Base-by-base conservation (phyloP, 2,888 invertebrate genomes). In the Noctuana brunneofusca region DNA sequence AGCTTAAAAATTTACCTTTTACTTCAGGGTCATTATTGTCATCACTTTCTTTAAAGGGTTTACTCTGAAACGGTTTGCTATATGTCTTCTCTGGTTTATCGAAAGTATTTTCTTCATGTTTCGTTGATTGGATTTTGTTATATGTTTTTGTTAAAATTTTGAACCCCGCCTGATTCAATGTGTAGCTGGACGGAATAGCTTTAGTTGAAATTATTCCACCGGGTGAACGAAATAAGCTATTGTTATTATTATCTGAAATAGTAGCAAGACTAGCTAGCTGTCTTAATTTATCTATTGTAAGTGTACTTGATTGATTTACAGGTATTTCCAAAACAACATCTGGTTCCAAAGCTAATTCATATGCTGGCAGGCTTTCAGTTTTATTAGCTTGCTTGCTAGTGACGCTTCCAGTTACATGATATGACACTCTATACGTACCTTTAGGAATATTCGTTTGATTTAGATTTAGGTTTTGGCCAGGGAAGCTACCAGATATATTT, bases 141-240 rank as follows among this genome's bases (percentile, higher is more conserved):
- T 92, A 92, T 0, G 93, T 92, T 84, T 95, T 95, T 0, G 94
- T 95, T 60, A 94, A 78, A 67, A 95, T 92, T 75, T 93, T 93
- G 64, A 95, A 92, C 1, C 95, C 95, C 48, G 94, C 94, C 64
- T 93, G 93, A 76, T 94, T 94, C 18, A 94, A 77, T 0, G 92
- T 92, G 69, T 93, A 93, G 72, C 92, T 93, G 0, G 93, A 92
- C 16, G 92, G 93, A 64, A 93, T 92, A 3, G 93, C 93, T 86
- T 93, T 93, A 11, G 93, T 93, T 14, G 93, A 93, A 73, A 93
- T 93, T 18, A 92, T 83, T 57, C 91, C 86, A 30, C 92, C 92
- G 11, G 88, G 87, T 24, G 87, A 73, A 41, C 86, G 86, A 84
- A 89, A 90, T 72, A 89, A 84, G 48, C 91, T 92, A 20, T 87